phyloP scores from a whole-genome alignment of 2,888 invertebrate genomes.

The Petrolisthes manimaculis region DNA sequence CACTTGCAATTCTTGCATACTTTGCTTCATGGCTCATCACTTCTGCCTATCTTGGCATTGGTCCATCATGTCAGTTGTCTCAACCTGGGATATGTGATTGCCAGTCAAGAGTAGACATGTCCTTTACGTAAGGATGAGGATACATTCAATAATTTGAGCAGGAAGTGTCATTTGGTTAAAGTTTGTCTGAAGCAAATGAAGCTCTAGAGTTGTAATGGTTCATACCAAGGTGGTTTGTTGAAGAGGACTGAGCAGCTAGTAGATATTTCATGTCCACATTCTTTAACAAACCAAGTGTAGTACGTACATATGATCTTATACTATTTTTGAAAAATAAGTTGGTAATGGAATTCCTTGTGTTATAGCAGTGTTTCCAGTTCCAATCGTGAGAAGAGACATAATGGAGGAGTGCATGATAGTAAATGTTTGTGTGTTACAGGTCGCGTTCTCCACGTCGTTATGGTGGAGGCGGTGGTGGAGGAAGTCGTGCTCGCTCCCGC shows the following conservation, averaged over 20 bases:
- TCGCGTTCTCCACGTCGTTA: constrained; percentile 54
- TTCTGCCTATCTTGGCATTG: constrained; percentile 51
- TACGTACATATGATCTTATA: constrained; percentile 12
- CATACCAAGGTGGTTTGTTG: constrained; percentile 53
- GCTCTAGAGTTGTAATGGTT: constrained; percentile 41
- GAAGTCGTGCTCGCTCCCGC: constrained; percentile 51
- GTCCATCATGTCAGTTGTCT: constrained; percentile 53
- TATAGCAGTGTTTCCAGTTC: constrained; percentile 51
- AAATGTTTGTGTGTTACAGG: constrained; percentile 34
- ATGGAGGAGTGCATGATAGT: not conserved
- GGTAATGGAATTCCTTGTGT: constrained; percentile 33
- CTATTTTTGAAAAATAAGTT: not conserved
- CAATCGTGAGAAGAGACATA: constrained; percentile 12
- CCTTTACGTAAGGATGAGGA: constrained; percentile 48
- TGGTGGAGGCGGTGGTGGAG: constrained; percentile 51
- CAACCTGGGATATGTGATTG: constrained; percentile 52
- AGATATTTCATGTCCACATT: constrained; percentile 52
- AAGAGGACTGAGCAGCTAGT: constrained; percentile 50
- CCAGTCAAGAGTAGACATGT: constrained; percentile 52
- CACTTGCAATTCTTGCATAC: constrained; percentile 54
- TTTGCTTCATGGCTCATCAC: constrained; percentile 53
- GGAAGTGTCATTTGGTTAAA: constrained; percentile 36
- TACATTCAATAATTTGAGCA: constrained; percentile 44
- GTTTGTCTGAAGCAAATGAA: constrained; percentile 48
- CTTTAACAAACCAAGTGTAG: constrained; percentile 14